Percentiles rank a stretch among this genome's conserved stretches.
Conservation (phyloP, 2,113 vertebrate species). For the Aspidoscelis tigris region DNA sequence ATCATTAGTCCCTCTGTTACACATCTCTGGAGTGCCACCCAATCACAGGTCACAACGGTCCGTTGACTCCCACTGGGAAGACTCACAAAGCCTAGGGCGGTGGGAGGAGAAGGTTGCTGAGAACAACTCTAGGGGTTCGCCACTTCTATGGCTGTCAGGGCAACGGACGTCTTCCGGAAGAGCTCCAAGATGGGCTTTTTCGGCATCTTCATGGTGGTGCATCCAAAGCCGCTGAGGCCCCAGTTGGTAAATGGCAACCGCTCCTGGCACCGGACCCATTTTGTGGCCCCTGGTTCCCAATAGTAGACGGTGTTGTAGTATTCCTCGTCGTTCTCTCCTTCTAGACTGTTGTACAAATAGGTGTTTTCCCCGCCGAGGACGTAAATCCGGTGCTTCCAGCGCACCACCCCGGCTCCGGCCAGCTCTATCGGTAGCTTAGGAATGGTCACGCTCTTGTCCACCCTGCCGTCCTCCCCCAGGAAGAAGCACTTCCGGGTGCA, state of each 20-base stretch:
- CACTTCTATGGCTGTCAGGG: not conserved
- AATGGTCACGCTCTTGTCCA: conserved; percentile 56
- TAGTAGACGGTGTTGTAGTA: conserved; percentile 79
- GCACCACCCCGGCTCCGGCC: conserved; percentile 78
- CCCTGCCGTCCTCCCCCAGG: conserved; percentile 4
- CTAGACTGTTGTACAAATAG: conserved; percentile 14
- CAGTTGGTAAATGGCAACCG: conserved; percentile 28
- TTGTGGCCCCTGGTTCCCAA: conserved; percentile 77
- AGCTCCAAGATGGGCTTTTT: conserved; percentile 29
- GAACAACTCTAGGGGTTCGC: not conserved
- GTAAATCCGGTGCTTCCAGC: conserved; percentile 84
- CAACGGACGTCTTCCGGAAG: conserved; percentile 23
- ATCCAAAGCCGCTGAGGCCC: conserved; percentile 37
- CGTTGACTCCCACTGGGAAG: not conserved
- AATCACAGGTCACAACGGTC: not conserved
- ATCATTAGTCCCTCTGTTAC: not conserved
- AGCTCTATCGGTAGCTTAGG: conserved; percentile 79
- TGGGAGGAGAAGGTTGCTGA: no score
- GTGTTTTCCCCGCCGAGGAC: conserved; percentile 75
- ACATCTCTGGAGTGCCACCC: not conserved
- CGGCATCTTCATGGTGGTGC: conserved; percentile 34
- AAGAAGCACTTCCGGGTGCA: conserved; percentile 36
- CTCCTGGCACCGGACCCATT: conserved; percentile 24
- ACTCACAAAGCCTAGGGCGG: no score
- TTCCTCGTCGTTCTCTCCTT: not conserved